phyloP scores from a whole-genome alignment of 2,113 vertebrate genomes.

The Atractosteus spatula region DNA sequence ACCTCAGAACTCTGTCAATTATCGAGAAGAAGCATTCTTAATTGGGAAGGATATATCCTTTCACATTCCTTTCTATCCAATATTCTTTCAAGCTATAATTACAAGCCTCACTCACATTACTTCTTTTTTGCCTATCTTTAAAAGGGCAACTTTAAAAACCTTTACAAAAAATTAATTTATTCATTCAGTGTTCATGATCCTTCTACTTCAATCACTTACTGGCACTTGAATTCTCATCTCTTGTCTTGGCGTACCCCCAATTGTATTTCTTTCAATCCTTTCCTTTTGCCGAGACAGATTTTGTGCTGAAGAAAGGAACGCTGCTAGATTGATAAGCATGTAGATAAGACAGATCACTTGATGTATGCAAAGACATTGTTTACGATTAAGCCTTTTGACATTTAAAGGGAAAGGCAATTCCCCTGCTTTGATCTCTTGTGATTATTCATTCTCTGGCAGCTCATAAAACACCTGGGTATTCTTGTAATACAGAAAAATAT shows the following conservation, averaged over 20 bases:
- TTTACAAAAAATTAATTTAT: conserved; percentile 12
- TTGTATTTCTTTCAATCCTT: conserved; percentile 29
- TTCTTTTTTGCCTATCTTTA: conserved; percentile 11
- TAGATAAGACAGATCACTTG: conserved; percentile 35
- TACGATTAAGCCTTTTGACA: conserved; percentile 33
- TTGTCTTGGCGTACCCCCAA: conserved; percentile 27
- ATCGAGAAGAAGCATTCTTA: conserved; percentile 4
- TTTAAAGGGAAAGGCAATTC: conserved; percentile 44
- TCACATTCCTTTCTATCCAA: background rate
- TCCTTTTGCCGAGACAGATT: conserved; percentile 26
- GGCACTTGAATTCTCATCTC: conserved; percentile 22
- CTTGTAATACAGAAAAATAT: conserved; percentile 25
- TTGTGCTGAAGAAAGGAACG: conserved; percentile 29
- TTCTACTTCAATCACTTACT: conserved; percentile 13
- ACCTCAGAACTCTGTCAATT: background rate
- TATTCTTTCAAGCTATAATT: too few species aligned
- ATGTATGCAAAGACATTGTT: conserved; percentile 51
- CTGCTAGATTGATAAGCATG: conserved; percentile 33
- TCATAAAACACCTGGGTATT: conserved; percentile 44
- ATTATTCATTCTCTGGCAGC: conserved; percentile 56
- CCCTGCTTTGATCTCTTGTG: conserved; percentile 46
- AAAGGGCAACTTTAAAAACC: conserved; percentile 13
- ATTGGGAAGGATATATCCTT: conserved; percentile 2
- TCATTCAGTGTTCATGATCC: conserved; percentile 21
- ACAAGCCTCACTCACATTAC: background rate